Evolutionary conservation across 2,797 vertebrate species (phyloP), one percentile per base, ranked within the genome.

Genomic region (Podarcis lilfordi): DNA sequence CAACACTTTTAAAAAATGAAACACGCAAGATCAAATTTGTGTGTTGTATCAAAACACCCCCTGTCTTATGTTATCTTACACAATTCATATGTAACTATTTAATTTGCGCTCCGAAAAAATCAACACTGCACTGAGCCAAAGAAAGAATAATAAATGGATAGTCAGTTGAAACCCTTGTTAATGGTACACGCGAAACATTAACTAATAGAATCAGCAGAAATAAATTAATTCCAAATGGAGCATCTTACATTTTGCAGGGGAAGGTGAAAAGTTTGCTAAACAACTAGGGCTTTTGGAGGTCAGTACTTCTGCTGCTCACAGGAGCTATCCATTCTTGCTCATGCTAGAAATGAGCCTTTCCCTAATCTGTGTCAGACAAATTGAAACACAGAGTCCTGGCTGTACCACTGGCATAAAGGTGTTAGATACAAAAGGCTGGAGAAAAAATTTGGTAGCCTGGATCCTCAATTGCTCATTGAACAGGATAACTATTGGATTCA

Each of bases 201-300:
- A 82, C 55, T 87, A 82, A 87, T 87, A 82, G 79, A 87, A 82
- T 87, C 80, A 82, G 71, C 75, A 84, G 74, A 88, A 88, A 84
- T 88, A 88, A 84, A 88, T 88, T 84, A 88, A 84, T 84, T 88
- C 87, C 87, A 84, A 88, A 88, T 88, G 82, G 43, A 59, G 9
- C 23, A 64, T 84, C 66, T 61, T 71, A 79, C 27, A 79, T 78
- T 69, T 79, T 84, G 50, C 45, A 71, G 32, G 79, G 61, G 50
- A 71, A 88, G 82, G 45, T 88, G 45, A 88, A 78, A 88, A 84
- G 82, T 84, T 88, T 88, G 23, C 82, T 84, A 88, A 88, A 88
- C 64, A 84, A 59, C 66, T n/a, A 27, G 32, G 61, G 71, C 45
- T 77, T 88, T 68, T 25, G 35, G 64, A 84, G 87, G 81, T 72